Evolutionary conservation across 64 coral and sea anemone genomes (phyloP), one percentile per base, ranked within the genome.

Genomic region (Hydrozoanthus tunicans): DNA sequence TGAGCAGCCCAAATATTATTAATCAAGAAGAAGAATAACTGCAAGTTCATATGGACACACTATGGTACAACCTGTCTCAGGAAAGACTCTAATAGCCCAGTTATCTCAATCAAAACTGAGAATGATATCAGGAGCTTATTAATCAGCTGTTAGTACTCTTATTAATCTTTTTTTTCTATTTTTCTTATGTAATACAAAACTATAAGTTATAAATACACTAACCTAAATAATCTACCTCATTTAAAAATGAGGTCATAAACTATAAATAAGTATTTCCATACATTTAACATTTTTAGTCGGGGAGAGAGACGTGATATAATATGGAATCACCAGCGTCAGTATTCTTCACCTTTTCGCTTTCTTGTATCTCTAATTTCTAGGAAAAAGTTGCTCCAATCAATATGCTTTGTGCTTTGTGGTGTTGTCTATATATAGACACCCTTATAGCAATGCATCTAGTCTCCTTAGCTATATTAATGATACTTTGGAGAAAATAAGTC

Each of bases 71-170:
- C 57, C 56, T 80, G 56, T 24, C n/a, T 80, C 58, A 80, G 17
- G 56, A 80, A 80, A 80, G 78, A 80, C 58, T 60, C 58, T 26
- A 80, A 59, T 57, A 62, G 78, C 24, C 58, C 78, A 58, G 78
- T 80, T 80, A 80, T 80, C 17, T 60, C 55, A 80, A 80, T 60
- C 54, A 80, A 80, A 80, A 60, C 78, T 60, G 78, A 80, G 58
- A 60, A 80, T 60, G 78, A 80, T n/a, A 80, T 80, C 78, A 80
- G 57, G 78, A 80, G 58, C 6, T 80, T 60, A 20, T 60, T 80
- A 80, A 59, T 9, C 56, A 80, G 78, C 78, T 80, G 60, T 43
- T 43, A 80, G 78, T 80, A 60, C 55, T 26, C 2, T 4, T 80
- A 80, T 10, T 8, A 80, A 25, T 59, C n/a, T 24, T 60, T 80